Percentiles rank a stretch among this genome's conserved stretches.
Conservation (phyloP, 2,113 vertebrate genomes). For the Eolophus roseicapilla region DNA sequence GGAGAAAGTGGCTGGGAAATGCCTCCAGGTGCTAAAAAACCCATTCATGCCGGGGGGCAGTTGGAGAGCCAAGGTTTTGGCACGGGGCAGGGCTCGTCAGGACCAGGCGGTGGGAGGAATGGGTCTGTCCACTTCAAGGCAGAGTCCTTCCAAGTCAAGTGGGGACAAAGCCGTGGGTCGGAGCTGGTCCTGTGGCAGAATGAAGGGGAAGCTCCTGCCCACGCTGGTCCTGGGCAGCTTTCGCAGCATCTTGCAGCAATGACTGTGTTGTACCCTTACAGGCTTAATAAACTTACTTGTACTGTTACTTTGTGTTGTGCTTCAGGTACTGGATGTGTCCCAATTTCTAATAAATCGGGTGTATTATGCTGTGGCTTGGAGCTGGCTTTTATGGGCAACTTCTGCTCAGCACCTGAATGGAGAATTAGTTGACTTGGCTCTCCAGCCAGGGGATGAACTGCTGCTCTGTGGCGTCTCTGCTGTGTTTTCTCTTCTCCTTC, state of each 20-base stretch:
- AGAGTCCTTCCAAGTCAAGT: background rate
- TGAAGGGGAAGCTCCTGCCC: background rate
- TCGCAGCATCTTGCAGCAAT: conserved; percentile 29
- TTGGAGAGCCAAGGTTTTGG: background rate
- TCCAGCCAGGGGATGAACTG: conserved; percentile 13
- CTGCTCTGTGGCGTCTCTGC: conserved; percentile 24
- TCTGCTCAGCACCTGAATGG: conserved; percentile 43
- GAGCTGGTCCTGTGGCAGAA: background rate
- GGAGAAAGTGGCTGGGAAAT: background rate
- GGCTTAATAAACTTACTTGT: conserved; percentile 43
- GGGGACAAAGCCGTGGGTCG: background rate
- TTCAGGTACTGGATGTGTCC: conserved; percentile 48
- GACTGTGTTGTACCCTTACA: background rate
- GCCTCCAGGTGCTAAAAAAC: conserved; percentile 15
- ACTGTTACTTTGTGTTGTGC: conserved; percentile 29
- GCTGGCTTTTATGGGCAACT: conserved; percentile 28
- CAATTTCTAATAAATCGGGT: conserved; percentile 24
- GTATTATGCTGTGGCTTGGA: conserved; percentile 39
- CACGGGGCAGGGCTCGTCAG: background rate
- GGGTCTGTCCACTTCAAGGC: background rate
- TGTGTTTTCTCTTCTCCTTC: conserved; percentile 34
- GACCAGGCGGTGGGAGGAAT: background rate
- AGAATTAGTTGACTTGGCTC: conserved; percentile 8
- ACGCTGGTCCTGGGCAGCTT: background rate
- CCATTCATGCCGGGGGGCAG: background rate